Evolutionary conservation across 2,797 vertebrate species (phyloP).

Genomic region (Bufotes viridis): DNA sequence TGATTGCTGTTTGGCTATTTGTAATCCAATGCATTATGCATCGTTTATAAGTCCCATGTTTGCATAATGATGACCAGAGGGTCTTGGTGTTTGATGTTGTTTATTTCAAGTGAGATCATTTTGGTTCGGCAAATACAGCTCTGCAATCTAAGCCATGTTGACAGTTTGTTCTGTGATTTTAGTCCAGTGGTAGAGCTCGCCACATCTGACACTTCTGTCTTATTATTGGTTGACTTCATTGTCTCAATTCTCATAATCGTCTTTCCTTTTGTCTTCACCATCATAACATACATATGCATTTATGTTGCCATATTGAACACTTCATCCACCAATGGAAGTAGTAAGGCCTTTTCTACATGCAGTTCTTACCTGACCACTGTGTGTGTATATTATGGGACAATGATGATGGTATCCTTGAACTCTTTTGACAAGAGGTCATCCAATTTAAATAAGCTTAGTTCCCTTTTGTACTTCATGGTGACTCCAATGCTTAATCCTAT

Average conservation of each 20-base stretch:
- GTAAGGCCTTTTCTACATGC: constrained; percentile 46
- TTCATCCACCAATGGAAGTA: constrained; percentile 1
- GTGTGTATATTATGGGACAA: constrained; percentile 15
- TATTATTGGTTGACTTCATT: constrained; percentile 1
- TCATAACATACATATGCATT: constrained; percentile 29
- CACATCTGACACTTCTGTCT: constrained; percentile 15
- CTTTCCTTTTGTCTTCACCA: constrained; percentile 42
- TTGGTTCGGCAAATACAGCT: not conserved
- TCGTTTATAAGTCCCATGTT: constrained; percentile 12
- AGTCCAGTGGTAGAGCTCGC: not conserved
- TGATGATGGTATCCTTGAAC: constrained; percentile 1
- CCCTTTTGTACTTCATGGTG: constrained; percentile 42
- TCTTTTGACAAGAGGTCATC: not conserved
- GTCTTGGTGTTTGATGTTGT: constrained; percentile 24
- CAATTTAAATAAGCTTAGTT: constrained; percentile 18
- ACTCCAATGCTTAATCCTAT: constrained; percentile 11
- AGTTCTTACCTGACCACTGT: constrained; percentile 30
- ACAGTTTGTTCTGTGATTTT: constrained; percentile 50
- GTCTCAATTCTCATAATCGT: not conserved
- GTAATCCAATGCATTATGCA: constrained; percentile 27
- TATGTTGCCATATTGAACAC: not conserved
- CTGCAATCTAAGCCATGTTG: not conserved
- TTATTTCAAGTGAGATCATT: constrained; percentile 12
- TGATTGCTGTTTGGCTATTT: constrained; percentile 47
- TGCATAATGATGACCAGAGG: not conserved